Base-by-base conservation (phyloP, 2,888 invertebrate species). In the Drosophila subquinaria region DNA sequence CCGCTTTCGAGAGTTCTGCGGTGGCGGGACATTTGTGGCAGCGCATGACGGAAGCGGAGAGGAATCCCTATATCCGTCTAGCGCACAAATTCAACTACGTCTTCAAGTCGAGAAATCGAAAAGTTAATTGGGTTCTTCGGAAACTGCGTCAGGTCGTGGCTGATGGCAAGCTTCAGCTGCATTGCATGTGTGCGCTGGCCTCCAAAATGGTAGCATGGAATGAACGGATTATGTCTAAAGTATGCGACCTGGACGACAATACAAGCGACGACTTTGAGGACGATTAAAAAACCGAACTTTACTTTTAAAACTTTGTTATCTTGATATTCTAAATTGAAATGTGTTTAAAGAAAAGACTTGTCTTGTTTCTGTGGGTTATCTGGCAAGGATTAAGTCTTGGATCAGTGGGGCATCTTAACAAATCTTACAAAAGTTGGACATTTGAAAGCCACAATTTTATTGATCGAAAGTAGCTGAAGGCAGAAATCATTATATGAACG, bases 371-470 rank as follows among this genome's bases (percentile, higher is more conserved):
- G 23, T 23, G 23, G 8, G 23, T 23, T 45, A 13, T 13, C 13
- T 45, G 1, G 3, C 2, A 23, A 13, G 20, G 20, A 13, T 45
- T 50, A n/a, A 13, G 13, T 13, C 13, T 36, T 13, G 13, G 6
- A 20, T 3, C 48, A 15, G 15, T 27, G 15, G n/a, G n/a, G 1
- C 13, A 23, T 47, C 43, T 38, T 55, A n/a, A 20, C 27, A 27
- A 27, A 27, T 27, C 27, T 27, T 6, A 45, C 20, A 36, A 20
- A 67, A 72, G 68, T 47, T 67, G 61, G 69, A 61, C 74, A 63
- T 69, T 71, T 76, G 57, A 77, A 69, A 75, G 84, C 83, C 80
- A 83, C 81, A 73, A 83, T 80, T 87, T 83, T 82, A 88, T 83
- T 80, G 66, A 80, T 75, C 59, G 59, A 70, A 71, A 70, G 65